Base-by-base conservation (phyloP, 2,113 vertebrate species). In the Butorides virescens region DNA sequence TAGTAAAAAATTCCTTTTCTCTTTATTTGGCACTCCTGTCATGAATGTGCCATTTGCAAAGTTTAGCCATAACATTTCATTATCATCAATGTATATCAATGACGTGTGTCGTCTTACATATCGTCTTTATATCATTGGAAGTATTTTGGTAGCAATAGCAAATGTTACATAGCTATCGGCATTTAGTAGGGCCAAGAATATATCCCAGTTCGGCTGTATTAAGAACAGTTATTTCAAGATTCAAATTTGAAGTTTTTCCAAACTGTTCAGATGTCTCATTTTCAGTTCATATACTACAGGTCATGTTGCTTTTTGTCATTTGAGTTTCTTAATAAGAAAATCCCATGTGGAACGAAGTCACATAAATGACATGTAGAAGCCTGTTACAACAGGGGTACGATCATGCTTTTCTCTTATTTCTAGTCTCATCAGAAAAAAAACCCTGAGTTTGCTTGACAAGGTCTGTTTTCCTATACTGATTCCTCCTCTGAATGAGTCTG, bases 71-170 rank as follows among this genome's bases (percentile, higher is more conserved):
- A 44, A 3, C 25, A 27, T 73, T 91, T 88, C 29, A 27, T 70
- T 49, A 36, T 66, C 0, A 0, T 63, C 62, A 13, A 37, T 42
- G 4, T 67, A 1, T 66, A 25, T 68, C 2, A 5, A 2, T 36
- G n/a, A 16, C 59, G 12, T 5, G 13, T 3, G 1, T 78, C 25
- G 19, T 50, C 50, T 67, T 10, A 14, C 16, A 14, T 67, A 39
- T 74, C 66, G 30, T 70, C 8, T 77, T 15, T 49, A 3, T 74
- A 7, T 63, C 25, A 58, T 5, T 83, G 37, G 7, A 71, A 65
- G 20, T 63, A 32, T 76, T 84, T 67, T 9, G 9, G 32, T 80
- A 59, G 27, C 27, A 56, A 22, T 47, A 74, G 20, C 34, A n/a
- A 84, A 26, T n/a, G 11, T 86, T 85, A 21, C 56, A n/a, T 50